Conservation (phyloP, 2,888 invertebrate genomes). For the Linyphia triangularis region DNA sequence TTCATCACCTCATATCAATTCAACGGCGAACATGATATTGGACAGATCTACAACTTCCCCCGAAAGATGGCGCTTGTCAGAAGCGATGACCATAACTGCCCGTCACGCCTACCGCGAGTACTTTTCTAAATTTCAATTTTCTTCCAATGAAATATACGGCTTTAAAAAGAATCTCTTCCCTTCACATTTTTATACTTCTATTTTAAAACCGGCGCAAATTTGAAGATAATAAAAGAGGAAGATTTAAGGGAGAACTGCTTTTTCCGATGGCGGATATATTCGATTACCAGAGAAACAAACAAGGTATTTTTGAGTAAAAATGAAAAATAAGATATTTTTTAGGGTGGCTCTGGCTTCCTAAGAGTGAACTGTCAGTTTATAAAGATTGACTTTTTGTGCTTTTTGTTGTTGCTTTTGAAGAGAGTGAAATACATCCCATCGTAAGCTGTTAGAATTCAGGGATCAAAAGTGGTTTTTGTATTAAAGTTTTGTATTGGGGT, state of each 20-base stretch:
- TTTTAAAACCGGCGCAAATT: constrained; percentile 31
- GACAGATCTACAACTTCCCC: constrained; percentile 25
- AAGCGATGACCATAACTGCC: constrained; percentile 42
- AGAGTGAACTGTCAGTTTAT: constrained; percentile 45
- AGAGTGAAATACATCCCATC: constrained; percentile 39
- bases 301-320: constrained; percentile 40
- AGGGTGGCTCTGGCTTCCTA: background rate
- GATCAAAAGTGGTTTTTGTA: constrained; percentile 19
- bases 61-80: constrained; percentile 35
- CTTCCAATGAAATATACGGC: constrained; percentile 46
- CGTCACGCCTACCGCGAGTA: constrained; percentile 22
- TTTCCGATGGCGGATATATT: constrained; percentile 44
- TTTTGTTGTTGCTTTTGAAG: constrained; percentile 11
- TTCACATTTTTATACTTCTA: background rate
- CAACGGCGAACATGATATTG: constrained; percentile 50
- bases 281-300: constrained; percentile 52
- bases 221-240: constrained; percentile 65
- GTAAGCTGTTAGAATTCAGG: background rate
- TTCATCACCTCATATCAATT: constrained; percentile 4
- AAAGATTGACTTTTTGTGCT: constrained; percentile 34
- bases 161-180: constrained; percentile 18
- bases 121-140: constrained; percentile 69
- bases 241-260: constrained; percentile 19
- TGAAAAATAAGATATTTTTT: background rate
- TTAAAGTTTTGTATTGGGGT: constrained; percentile 1